These are phyloP conservation scores for Amblyopsis rosae DNA, from an alignment of 2,113 vertebrate species.

Conservation along the genomic window DNA sequence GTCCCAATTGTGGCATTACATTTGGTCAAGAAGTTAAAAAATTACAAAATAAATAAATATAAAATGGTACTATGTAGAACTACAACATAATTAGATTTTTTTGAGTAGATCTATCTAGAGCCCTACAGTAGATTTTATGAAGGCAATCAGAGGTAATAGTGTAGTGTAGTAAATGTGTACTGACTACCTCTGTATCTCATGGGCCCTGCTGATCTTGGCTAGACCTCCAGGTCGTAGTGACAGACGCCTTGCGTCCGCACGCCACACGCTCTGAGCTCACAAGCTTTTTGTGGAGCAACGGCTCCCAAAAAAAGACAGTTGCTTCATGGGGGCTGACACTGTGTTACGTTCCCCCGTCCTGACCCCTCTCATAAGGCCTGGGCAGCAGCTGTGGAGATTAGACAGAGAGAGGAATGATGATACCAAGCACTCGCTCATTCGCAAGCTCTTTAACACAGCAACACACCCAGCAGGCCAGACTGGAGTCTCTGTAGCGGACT, in stretches of 20 bases:
- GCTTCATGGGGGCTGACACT: conserved; percentile 85
- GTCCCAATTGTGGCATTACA: too few relatives aligned
- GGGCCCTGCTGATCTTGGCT: conserved; percentile 68
- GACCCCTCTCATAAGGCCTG: conserved; percentile 86
- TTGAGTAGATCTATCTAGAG: too few relatives aligned
- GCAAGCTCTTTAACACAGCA: conserved; percentile 8
- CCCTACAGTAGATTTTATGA: too few relatives aligned
- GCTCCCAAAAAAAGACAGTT: conserved; percentile 89
- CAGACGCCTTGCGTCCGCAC: conserved; percentile 69
- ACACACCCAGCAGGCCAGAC: background rate
- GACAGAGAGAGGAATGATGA: conserved; percentile 61
- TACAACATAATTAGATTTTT: too few relatives aligned
- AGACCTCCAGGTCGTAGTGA: conserved; percentile 54
- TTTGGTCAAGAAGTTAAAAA: too few relatives aligned
- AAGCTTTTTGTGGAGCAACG: conserved; percentile 89
- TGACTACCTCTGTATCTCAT: background rate
- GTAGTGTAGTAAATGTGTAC: background rate
- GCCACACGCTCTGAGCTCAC: conserved; percentile 83
- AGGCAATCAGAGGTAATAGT: conserved; percentile 8
- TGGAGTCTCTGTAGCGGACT: background rate
- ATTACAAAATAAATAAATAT: too few relatives aligned
- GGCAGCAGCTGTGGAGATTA: conserved; percentile 78
- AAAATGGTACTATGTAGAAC: too few relatives aligned
- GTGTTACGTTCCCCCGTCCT: conserved; percentile 74
- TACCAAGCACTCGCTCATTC: conserved; percentile 6